Evolutionary conservation across 2,797 vertebrate species (phyloP).

Genomic region (Cercopithecus mitis): DNA sequence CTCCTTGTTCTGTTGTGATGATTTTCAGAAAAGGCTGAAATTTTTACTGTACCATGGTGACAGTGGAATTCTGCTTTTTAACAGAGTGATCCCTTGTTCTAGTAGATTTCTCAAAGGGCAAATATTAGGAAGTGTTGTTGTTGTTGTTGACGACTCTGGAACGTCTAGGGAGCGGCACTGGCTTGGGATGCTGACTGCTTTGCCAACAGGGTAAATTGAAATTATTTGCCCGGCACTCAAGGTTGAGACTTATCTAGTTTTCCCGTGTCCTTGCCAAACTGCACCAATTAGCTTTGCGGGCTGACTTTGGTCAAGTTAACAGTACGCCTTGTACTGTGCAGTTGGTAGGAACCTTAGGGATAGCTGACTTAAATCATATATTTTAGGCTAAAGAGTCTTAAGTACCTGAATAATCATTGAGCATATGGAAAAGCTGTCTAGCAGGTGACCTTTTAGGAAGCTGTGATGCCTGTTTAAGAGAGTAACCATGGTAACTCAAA

Average conservation of each 20-base stretch:
- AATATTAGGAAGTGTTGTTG: background rate
- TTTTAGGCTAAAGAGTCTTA: background rate
- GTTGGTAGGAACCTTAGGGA: background rate
- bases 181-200: background rate
- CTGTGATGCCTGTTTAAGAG: background rate
- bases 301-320: background rate
- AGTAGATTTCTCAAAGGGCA: background rate
- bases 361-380: background rate
- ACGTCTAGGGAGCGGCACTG: background rate
- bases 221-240: background rate
- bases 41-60: background rate
- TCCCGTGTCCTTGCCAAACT: conserved; percentile 24
- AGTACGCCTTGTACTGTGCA: fast-evolving
- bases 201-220: background rate
- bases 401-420: background rate
- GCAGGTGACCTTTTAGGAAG: background rate
- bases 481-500: background rate
- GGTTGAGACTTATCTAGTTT: background rate
- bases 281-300: background rate
- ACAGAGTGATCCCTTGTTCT: background rate
- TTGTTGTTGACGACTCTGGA: background rate
- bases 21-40: background rate
- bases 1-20: background rate
- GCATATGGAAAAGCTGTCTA: background rate
- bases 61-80: background rate